Evolutionary conservation across 2,888 invertebrate species (phyloP).

Genomic region (Stictocephala bisonia): DNA sequence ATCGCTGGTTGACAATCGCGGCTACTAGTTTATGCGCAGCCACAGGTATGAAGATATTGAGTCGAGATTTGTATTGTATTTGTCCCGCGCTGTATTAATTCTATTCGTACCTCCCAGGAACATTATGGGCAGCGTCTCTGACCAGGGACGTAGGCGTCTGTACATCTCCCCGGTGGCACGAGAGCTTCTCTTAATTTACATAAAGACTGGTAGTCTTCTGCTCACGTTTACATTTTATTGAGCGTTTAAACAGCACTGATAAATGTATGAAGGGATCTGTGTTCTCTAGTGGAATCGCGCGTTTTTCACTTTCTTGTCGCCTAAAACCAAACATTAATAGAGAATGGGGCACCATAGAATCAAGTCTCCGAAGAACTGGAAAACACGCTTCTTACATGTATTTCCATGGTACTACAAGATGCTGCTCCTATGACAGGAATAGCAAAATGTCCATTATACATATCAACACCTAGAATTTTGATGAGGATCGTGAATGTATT

Average conservation of each 20-base stretch:
- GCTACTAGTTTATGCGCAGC: constrained; percentile 9
- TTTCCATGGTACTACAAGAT: too few species aligned
- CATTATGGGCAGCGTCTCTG: too few species aligned
- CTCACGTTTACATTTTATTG: constrained; percentile 36
- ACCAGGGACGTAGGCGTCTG: constrained; percentile 7
- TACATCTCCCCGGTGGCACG: too few species aligned
- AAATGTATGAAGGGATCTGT: constrained; percentile 25
- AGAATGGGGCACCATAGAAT: too few species aligned
- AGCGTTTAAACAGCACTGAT: constrained; percentile 18
- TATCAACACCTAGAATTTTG: too few species aligned
- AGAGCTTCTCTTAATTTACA: constrained; percentile 25
- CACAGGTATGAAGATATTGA: constrained; percentile 25
- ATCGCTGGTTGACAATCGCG: background rate
- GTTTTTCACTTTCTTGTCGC: constrained; percentile 26
- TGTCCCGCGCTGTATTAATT: constrained; percentile 28
- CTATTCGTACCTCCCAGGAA: constrained; percentile 21
- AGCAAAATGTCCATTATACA: too few species aligned
- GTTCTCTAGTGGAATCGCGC: constrained; percentile 22
- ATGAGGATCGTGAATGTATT: too few species aligned
- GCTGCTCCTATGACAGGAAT: too few species aligned
- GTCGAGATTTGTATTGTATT: constrained; percentile 29
- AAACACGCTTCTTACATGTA: too few species aligned
- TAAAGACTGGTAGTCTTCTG: constrained; percentile 30
- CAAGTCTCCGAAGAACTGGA: too few species aligned
- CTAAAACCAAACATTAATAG: background rate